These are phyloP conservation scores for Pedionomus torquatus DNA, from an alignment of 2,113 vertebrate species.

Conservation along the genomic window DNA sequence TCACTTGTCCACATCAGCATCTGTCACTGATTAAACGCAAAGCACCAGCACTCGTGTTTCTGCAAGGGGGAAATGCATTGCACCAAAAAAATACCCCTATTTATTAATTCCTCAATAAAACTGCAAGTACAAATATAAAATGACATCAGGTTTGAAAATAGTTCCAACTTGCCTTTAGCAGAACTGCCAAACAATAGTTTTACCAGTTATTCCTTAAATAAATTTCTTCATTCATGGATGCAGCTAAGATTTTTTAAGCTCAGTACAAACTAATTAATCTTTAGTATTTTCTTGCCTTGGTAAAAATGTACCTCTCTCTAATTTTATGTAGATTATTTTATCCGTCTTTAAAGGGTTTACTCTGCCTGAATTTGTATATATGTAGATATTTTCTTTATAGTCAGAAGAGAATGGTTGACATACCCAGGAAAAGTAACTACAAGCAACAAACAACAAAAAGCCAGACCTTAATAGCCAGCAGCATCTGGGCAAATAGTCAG, in stretches of 20 bases:
- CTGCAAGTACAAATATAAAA: not conserved
- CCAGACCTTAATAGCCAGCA: not conserved
- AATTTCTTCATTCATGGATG: not conserved
- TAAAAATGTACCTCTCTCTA: not conserved
- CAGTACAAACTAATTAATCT: not conserved
- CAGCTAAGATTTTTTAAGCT: not conserved
- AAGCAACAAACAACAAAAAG: not conserved
- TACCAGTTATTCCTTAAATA: not conserved
- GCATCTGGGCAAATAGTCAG: not conserved
- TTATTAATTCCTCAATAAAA: not conserved
- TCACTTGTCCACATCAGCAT: not conserved
- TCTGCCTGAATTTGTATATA: not conserved
- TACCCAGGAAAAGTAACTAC: not conserved
- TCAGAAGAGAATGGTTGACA: not conserved
- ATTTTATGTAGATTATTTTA: not conserved
- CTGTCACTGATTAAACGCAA: not conserved
- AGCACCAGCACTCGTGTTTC: not conserved
- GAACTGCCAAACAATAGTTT: not conserved
- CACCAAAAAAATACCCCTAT: not conserved
- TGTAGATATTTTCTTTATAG: not conserved
- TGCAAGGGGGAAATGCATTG: not conserved
- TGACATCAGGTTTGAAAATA: not conserved
- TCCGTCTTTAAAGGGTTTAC: not conserved
- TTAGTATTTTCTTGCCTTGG: not conserved
- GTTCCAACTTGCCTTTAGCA: not conserved